These are phyloP conservation scores for Meloe dianella DNA, from an alignment of 2,888 invertebrate genomes.

Conservation along the genomic window DNA sequence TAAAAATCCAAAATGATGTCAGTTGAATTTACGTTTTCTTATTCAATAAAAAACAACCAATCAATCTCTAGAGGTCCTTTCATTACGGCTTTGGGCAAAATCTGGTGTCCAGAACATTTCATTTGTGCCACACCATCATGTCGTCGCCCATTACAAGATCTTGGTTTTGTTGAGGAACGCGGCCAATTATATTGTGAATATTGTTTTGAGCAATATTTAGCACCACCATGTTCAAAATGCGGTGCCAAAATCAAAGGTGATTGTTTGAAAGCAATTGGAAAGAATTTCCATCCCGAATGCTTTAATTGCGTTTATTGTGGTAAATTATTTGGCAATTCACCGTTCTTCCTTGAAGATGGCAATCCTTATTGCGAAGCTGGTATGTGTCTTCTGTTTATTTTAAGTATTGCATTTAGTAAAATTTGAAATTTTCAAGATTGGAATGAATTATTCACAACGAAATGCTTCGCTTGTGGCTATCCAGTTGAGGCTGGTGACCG, in stretches of 20 bases:
- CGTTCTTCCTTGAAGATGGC: slow-evolving; percentile 98
- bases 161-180: slow-evolving; percentile 98
- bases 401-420: neutral
- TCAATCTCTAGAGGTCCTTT: slow-evolving; percentile 85
- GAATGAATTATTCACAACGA: slow-evolving; percentile 98
- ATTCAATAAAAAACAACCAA: slow-evolving; percentile 11
- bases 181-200: slow-evolving; percentile 97
- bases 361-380: slow-evolving; percentile 94
- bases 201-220: slow-evolving; percentile 96
- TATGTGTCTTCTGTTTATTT: slow-evolving; percentile 55
- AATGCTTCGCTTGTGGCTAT: slow-evolving; percentile 97
- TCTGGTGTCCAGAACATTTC: slow-evolving; percentile 99
- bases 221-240: slow-evolving; percentile 95
- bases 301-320: slow-evolving; percentile 96
- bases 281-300: slow-evolving; percentile 98
- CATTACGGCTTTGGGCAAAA: slow-evolving; percentile 95
- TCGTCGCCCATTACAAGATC: slow-evolving; percentile 86
- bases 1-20: neutral
- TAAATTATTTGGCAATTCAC: slow-evolving; percentile 93
- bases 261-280: slow-evolving; percentile 96
- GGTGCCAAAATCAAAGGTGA: slow-evolving; percentile 94
- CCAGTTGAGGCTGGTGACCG: slow-evolving; percentile 99
- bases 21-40: slow-evolving; percentile 14
- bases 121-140: slow-evolving; percentile 92
- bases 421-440: slow-evolving; percentile 73